These are phyloP conservation scores for Agriopis marginaria DNA, from an alignment of 2,888 invertebrate genomes.

Conservation along the genomic window DNA sequence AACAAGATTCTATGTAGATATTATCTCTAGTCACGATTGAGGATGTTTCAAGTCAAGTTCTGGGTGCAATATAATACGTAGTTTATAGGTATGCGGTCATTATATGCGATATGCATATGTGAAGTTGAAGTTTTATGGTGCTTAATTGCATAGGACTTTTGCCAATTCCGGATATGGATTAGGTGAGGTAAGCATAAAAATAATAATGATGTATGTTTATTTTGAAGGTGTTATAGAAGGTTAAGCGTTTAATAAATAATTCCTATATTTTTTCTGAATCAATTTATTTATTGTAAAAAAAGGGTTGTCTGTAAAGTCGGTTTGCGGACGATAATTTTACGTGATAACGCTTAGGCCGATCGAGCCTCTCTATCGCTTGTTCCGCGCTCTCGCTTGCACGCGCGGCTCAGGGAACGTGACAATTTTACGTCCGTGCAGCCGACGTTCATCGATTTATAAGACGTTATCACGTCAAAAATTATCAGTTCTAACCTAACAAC, in stretches of 20 bases:
- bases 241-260: neutral
- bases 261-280: no score
- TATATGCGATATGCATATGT: conserved; percentile 3
- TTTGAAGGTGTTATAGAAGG: conserved; percentile 6
- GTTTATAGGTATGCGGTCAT: conserved; percentile 7
- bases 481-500: no score
- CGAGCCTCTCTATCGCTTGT: no score
- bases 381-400: no score
- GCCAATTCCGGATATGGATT: conserved; percentile 13
- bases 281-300: no score
- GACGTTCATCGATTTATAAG: no score
- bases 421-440: no score
- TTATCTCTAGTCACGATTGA: conserved; percentile 29
- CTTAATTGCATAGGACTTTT: conserved; percentile 20
- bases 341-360: no score
- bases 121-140: conserved; percentile 13
- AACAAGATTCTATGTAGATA: conserved; percentile 3
- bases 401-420: no score
- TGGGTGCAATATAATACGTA: conserved; percentile 6
- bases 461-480: no score
- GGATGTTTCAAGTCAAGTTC: conserved; percentile 25
- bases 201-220: neutral
- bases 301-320: no score
- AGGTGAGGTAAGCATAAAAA: neutral
- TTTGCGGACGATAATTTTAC: no score